Conservation (phyloP, 2,113 vertebrate species). For the Leptosomus discolor region DNA sequence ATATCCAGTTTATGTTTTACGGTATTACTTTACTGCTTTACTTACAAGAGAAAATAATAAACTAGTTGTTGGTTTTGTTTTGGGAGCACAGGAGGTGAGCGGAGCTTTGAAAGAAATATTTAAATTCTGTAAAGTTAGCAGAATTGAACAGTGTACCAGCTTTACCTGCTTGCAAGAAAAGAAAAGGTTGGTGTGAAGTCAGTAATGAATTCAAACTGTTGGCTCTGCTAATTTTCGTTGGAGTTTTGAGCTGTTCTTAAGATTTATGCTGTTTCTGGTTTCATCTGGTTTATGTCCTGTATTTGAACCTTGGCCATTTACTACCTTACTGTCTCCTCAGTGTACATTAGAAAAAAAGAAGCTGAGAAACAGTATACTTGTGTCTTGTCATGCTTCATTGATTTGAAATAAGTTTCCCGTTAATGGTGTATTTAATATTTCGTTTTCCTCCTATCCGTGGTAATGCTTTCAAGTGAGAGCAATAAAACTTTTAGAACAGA, state of each 20-base stretch:
- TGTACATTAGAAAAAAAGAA: not conserved
- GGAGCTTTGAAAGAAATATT: not conserved
- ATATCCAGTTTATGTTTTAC: not conserved
- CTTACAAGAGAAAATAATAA: not conserved
- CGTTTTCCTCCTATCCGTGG: not conserved
- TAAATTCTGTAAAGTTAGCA: not conserved
- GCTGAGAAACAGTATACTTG: not conserved
- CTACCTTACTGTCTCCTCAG: not conserved
- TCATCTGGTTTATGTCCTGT: not conserved
- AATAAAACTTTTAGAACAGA: not conserved
- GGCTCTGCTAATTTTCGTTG: not conserved
- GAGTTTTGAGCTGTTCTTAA: not conserved
- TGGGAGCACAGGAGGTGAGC: not conserved
- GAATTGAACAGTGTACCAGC: not conserved
- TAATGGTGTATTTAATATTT: conserved; percentile 45
- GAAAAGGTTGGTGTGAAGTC: not conserved
- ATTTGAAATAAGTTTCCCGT: conserved; percentile 4
- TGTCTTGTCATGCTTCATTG: not conserved
- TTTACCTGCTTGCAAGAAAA: not conserved
- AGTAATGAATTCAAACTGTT: not conserved
- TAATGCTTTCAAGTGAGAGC: conserved; percentile 6
- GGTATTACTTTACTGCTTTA: not conserved
- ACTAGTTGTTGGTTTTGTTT: not conserved
- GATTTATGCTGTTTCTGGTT: not conserved
- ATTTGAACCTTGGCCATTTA: not conserved